Percentiles rank a stretch among this genome's conserved stretches.
phyloP scores from a whole-genome alignment of 2,888 invertebrate genomes.

The Aphrophora alni region DNA sequence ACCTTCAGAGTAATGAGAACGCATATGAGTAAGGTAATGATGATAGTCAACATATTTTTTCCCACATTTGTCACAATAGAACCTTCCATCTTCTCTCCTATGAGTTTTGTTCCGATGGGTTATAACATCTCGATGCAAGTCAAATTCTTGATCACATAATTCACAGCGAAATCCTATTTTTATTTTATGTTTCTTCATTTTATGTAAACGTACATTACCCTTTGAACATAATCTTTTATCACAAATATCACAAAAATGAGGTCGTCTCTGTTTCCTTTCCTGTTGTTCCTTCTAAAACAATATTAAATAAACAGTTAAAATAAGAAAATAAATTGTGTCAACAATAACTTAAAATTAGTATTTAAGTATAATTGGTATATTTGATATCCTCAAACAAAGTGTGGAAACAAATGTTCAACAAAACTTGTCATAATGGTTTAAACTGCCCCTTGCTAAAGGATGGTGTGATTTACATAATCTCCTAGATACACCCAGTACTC shows the following conservation, averaged over 20 bases:
- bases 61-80: slow-evolving; percentile 21
- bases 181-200: slow-evolving; percentile 25
- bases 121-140: slow-evolving; percentile 20
- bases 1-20: slow-evolving; percentile 2
- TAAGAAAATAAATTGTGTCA: background rate
- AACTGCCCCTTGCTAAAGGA: too few relatives aligned
- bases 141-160: slow-evolving; percentile 18
- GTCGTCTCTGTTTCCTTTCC: background rate
- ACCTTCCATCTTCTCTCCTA: slow-evolving; percentile 22
- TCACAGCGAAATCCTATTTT: slow-evolving; percentile 31
- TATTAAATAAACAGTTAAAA: background rate
- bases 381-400: too few relatives aligned
- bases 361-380: too few relatives aligned
- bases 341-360: too few relatives aligned
- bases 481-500: too few relatives aligned
- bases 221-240: slow-evolving; percentile 32
- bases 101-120: slow-evolving; percentile 24
- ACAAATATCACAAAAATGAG: slow-evolving; percentile 39
- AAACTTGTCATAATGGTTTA: too few relatives aligned
- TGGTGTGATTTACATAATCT: too few relatives aligned
- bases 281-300: background rate
- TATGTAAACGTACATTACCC: slow-evolving; percentile 31
- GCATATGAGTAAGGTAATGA: slow-evolving; percentile 10
- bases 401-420: too few relatives aligned
- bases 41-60: slow-evolving; percentile 23